Conservation (phyloP, 2,797 vertebrate species). For the Crax fasciolata region DNA sequence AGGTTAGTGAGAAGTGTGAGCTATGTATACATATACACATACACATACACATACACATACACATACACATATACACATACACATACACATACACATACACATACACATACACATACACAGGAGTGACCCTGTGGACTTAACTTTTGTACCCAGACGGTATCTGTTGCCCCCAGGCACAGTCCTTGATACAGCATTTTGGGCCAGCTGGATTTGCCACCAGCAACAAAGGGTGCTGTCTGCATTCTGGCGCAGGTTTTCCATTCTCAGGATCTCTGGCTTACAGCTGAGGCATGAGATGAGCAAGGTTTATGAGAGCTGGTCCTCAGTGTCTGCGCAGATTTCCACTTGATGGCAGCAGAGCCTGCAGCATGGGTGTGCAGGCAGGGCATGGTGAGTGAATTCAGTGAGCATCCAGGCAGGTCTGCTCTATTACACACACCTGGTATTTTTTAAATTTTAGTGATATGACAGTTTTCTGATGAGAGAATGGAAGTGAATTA, state of each 20-base stretch:
- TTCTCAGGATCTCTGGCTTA: fast-evolving
- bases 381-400: neutral
- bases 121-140: neutral
- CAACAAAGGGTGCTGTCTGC: fast-evolving
- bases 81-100: no score
- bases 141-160: fast-evolving
- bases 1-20: neutral
- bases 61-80: no score
- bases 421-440: neutral
- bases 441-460: neutral
- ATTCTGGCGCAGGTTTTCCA: fast-evolving
- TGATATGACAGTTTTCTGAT: neutral
- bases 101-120: neutral
- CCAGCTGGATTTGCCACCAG: neutral
- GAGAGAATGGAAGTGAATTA: neutral
- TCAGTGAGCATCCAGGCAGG: neutral
- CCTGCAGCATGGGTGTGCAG: neutral
- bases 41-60: neutral
- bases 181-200: neutral
- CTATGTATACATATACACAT: neutral
- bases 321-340: neutral
- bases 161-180: fast-evolving
- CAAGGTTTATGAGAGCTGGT: neutral
- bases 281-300: fast-evolving
- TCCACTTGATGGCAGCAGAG: conserved; percentile 82